phyloP scores from a whole-genome alignment of 2,797 vertebrate species.

The Coregonus suidteri region DNA sequence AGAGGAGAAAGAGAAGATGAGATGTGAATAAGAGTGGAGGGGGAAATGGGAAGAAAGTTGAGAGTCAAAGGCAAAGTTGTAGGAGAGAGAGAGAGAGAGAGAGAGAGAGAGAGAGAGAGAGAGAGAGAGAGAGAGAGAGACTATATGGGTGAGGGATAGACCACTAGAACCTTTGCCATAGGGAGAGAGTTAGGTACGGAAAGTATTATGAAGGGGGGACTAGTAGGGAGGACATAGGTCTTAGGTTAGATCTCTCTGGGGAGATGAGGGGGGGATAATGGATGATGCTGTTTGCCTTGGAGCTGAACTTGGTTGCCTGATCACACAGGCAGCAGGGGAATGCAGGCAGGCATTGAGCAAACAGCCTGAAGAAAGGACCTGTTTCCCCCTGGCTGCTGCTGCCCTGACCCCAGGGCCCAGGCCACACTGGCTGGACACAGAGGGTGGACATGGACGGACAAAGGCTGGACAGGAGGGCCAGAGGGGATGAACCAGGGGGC shows the following conservation, averaged over 20 bases:
- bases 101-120: neutral
- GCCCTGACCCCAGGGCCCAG: neutral
- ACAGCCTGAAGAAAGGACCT: constrained; percentile 52
- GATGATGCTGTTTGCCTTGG: constrained; percentile 61
- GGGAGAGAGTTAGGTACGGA: neutral
- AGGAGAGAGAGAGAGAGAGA: constrained; percentile 28
- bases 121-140: no score
- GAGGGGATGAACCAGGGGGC: constrained; percentile 63
- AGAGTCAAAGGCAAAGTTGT: constrained; percentile 18
- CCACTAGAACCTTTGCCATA: constrained; percentile 11
- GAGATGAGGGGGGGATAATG: neutral
- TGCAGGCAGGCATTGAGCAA: constrained; percentile 61
- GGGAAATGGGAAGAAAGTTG: neutral
- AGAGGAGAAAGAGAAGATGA: constrained; percentile 4
- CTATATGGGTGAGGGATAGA: constrained; percentile 6
- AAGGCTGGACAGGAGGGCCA: constrained; percentile 71
- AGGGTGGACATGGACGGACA: constrained; percentile 47
- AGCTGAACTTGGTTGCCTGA: constrained; percentile 71
- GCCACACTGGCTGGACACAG: constrained; percentile 53
- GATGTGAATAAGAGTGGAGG: neutral
- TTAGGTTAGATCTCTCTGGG: neutral
- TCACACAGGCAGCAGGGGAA: constrained; percentile 62
- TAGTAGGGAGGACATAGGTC: no score
- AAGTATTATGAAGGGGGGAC: no score
- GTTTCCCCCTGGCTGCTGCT: constrained; percentile 48